Evolutionary conservation across 92 coral and sea anemone genomes (phyloP).

Genomic region (Siderastrea radians): DNA sequence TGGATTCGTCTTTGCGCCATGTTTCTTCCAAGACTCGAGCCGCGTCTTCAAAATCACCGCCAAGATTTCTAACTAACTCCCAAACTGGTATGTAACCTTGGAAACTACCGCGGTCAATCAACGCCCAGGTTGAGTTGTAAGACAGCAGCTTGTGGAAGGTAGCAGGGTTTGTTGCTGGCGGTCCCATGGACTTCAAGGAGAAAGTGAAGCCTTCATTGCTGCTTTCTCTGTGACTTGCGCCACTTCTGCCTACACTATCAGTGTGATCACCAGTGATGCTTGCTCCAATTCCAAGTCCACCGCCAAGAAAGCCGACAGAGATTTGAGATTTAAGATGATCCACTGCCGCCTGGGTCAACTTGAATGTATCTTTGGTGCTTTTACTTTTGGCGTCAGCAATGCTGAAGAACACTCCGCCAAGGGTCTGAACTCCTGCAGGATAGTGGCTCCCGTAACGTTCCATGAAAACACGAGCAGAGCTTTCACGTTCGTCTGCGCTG

Average conservation of each 20-base stretch:
- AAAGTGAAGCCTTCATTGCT: background rate
- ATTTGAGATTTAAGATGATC: slow-evolving; percentile 14
- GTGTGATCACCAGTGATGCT: background rate
- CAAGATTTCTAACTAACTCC: slow-evolving; percentile 15
- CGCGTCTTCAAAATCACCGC: background rate
- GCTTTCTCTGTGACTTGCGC: background rate
- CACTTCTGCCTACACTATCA: background rate
- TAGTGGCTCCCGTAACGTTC: slow-evolving; percentile 54
- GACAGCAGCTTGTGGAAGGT: slow-evolving; percentile 36
- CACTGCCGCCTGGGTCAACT: slow-evolving; percentile 29
- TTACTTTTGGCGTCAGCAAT: slow-evolving; percentile 53
- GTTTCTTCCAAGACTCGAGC: background rate
- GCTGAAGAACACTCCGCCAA: slow-evolving; percentile 61
- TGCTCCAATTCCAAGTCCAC: slow-evolving; percentile 28
- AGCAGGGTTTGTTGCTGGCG: slow-evolving; percentile 40
- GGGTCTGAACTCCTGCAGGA: slow-evolving; percentile 60
- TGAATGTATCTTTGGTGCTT: background rate
- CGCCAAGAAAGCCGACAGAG: slow-evolving; percentile 31
- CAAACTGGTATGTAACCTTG: slow-evolving; percentile 18
- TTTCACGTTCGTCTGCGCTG: background rate
- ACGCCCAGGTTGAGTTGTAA: slow-evolving; percentile 47
- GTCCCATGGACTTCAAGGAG: slow-evolving; percentile 43
- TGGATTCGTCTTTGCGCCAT: background rate
- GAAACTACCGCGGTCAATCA: slow-evolving; percentile 9
- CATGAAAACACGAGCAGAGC: slow-evolving; percentile 37